Evolutionary conservation across 2,888 invertebrate genomes (phyloP), one percentile per base, ranked within the genome.

Genomic region (Falcaria lacertinaria): DNA sequence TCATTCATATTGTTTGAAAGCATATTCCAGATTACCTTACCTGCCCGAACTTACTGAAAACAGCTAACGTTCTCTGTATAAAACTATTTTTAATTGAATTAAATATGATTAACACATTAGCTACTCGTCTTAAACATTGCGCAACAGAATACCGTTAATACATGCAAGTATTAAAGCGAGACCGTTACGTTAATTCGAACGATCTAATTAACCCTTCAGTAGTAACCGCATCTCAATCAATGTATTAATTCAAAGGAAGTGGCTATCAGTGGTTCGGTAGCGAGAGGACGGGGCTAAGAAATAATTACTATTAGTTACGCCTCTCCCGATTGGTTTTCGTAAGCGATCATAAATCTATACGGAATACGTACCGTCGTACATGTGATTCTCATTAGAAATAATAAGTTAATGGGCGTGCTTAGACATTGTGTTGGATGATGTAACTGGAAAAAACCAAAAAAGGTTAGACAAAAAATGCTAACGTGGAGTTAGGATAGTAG

Each of bases 241-340:
- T 48, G 69, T 68, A 79, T 71, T 73, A 70, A 50, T 58, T 53
- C 40, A 61, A 58, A 80, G 81, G 80, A 80, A 80, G 75, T 76
- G 63, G 61, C 69, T 80, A 79, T 80, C 76, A 69, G 69, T 64
- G 60, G 70, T 78, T 77, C 87, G 64, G 88, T 84, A 88, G 85
- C 83, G 57, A 73, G 75, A 77, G 72, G 76, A 80, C 81, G 80
- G 82, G 80, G 85, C 85, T 85, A 88, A 80, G 84, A 87, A 89
- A 87, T 89, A 86, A 89, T 89, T 84, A 88, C 78, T 57, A 57
- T 64, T 45, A 64, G 80, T 73, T 74, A 79, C 88, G 85, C 88
- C 88, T 71, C 66, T 58, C 60, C 70, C 82, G 87, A 88, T 89
- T 88, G 87, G 72, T 82, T 88, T 88, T 84, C 74, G 84, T 79